A percentile compares a stretch with the other conserved stretches of the same genome.
Evolutionary conservation across 2,113 vertebrate species (phyloP).

Genomic region (Arothron firmamentum): DNA sequence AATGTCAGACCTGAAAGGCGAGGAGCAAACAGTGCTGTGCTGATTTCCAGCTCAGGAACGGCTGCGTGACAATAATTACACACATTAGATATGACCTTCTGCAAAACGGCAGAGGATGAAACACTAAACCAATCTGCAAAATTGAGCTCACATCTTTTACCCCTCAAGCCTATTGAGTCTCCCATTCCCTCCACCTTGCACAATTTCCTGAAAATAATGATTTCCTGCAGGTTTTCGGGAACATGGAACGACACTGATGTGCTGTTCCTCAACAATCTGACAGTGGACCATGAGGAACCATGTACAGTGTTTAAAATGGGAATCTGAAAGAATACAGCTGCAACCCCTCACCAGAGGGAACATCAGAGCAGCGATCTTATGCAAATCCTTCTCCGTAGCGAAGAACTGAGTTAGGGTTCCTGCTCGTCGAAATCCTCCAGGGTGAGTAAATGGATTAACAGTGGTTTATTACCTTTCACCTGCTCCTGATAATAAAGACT

Average conservation of each 20-base stretch:
- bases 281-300: background rate
- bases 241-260: background rate
- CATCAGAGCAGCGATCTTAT: background rate
- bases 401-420: conserved; percentile 1
- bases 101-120: conserved; percentile 24
- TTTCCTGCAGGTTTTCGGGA: background rate
- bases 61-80: conserved; percentile 54
- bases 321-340: conserved; percentile 10
- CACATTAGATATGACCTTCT: conserved; percentile 65
- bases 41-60: no score
- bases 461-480: no score
- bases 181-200: background rate
- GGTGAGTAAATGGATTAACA: no score
- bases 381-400: conserved; percentile 13
- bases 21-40: background rate
- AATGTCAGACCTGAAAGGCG: conserved; percentile 29
- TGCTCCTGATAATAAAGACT: no score
- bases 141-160: background rate
- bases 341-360: background rate
- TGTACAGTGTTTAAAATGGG: conserved; percentile 4
- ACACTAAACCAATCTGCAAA: conserved; percentile 3
- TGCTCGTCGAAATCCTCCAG: no score
- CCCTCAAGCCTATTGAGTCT: background rate
- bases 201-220: conserved; percentile 6
- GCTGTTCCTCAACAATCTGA: background rate